These are phyloP conservation scores for Leucophora obtusa DNA, from an alignment of 2,888 invertebrate genomes.

Conservation along the genomic window DNA sequence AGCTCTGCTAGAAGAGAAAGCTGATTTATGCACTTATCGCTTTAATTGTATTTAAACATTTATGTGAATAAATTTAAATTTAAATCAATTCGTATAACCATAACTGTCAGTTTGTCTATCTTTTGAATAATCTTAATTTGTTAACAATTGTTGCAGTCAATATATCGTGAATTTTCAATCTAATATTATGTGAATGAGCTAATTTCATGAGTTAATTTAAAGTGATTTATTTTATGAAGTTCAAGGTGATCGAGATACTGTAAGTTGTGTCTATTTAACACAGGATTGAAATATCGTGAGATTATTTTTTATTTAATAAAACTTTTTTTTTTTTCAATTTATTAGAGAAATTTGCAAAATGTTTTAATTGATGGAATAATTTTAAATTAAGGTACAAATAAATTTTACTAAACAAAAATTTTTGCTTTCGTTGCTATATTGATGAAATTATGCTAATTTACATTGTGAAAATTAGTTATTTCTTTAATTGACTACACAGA, in stretches of 20 bases:
- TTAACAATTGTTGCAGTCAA: conserved; percentile 12
- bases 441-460: too few relatives aligned
- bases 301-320: background rate
- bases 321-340: too few relatives aligned
- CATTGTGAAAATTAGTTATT: too few relatives aligned
- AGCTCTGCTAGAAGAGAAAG: background rate
- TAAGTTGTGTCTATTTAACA: background rate
- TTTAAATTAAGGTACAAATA: too few relatives aligned
- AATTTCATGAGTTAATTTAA: conserved; percentile 28
- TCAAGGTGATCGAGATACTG: conserved; percentile 51
- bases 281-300: background rate
- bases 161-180: conserved; percentile 32
- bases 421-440: too few relatives aligned
- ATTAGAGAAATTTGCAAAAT: too few relatives aligned
- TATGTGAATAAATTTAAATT: background rate
- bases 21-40: background rate
- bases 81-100: background rate
- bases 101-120: background rate
- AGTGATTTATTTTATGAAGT: conserved; percentile 48
- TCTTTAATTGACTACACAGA: too few relatives aligned
- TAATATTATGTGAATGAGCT: conserved; percentile 23
- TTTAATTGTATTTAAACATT: background rate
- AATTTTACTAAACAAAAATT: too few relatives aligned
- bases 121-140: background rate
- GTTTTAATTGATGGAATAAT: too few relatives aligned